phyloP scores from a whole-genome alignment of 2,113 vertebrate species.

The Ceyx melanurus region DNA sequence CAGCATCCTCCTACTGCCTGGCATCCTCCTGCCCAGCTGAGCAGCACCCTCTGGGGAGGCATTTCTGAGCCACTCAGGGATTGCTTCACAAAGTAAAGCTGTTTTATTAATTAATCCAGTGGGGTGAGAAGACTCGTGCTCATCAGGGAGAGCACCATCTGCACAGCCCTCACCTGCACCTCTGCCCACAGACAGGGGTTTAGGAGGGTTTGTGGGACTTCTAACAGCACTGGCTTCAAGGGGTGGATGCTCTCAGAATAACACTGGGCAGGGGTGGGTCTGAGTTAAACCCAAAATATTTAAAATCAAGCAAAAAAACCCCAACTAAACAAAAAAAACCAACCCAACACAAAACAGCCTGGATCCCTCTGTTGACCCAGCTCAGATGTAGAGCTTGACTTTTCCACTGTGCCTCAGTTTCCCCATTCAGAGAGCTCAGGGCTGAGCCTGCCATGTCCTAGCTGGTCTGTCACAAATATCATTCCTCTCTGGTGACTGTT shows the following conservation, averaged over 20 bases:
- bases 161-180: not conserved
- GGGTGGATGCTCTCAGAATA: not conserved
- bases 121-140: not conserved
- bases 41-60: not conserved
- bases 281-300: not conserved
- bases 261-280: not conserved
- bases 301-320: not conserved
- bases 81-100: not conserved
- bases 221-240: not conserved
- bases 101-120: not conserved
- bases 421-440: not conserved
- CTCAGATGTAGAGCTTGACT: not conserved
- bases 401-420: not conserved
- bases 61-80: not conserved
- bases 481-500: not conserved
- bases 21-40: not conserved
- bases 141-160: not conserved
- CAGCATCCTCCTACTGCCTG: not conserved
- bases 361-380: rapidly evolving
- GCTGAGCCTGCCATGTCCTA: rapidly evolving
- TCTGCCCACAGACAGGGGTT: rapidly evolving
- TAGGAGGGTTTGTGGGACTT: not conserved
- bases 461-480: rapidly evolving
- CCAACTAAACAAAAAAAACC: too few species aligned
- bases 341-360: not conserved